Conservation (phyloP, 2,797 vertebrate species). For the Vespertilio murinus region DNA sequence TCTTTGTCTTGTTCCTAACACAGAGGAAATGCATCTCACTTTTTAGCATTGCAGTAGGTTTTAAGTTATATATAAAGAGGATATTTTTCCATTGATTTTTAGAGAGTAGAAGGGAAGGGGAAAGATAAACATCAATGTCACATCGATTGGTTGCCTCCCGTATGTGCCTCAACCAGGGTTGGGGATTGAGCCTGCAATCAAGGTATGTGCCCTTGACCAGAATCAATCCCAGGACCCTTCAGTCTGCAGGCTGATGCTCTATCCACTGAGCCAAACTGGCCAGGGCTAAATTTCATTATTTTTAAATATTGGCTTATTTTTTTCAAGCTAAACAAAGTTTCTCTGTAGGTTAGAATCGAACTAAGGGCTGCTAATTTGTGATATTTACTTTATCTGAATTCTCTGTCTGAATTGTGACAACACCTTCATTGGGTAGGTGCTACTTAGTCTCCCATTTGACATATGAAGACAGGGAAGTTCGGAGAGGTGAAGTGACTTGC, state of each 20-base stretch:
- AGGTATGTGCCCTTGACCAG: no score
- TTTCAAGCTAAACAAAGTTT: neutral
- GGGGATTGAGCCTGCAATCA: no score
- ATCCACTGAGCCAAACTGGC: no score
- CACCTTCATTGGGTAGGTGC: neutral
- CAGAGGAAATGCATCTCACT: neutral
- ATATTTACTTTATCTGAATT: constrained; percentile 8
- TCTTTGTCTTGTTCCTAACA: neutral
- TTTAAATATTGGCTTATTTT: constrained; percentile 7
- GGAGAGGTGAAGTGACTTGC: neutral
- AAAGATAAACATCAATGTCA: no score
- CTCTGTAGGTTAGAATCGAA: neutral
- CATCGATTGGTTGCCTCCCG: no score
- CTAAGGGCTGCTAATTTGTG: neutral
- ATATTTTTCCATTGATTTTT: no score
- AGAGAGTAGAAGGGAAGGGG: no score
- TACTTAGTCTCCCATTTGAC: neutral
- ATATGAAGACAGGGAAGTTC: neutral
- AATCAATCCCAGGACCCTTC: no score
- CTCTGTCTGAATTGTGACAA: neutral
- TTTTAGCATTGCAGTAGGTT: neutral
- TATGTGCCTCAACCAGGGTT: no score
- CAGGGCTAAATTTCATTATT: neutral
- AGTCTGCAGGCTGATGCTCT: no score
- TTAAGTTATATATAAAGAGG: neutral